Evolutionary conservation across 1,140 invertebrate genomes (phyloP).

Genomic region (Tetramorium alpestre): DNA sequence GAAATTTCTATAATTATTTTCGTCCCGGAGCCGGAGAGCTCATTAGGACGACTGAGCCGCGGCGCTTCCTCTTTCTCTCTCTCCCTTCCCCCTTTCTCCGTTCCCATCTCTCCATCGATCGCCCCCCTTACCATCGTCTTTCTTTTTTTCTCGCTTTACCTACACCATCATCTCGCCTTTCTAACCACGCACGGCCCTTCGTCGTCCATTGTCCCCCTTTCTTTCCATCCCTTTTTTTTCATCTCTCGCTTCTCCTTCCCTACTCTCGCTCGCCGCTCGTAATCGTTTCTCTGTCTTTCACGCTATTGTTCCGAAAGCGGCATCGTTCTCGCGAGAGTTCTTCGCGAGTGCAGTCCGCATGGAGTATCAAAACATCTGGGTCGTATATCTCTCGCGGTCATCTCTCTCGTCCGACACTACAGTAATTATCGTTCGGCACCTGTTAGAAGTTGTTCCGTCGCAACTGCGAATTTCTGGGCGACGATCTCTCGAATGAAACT

Average conservation of each 20-base stretch:
- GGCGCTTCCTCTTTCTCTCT: conserved; percentile 53
- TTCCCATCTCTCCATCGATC: background rate
- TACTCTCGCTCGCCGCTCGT: background rate
- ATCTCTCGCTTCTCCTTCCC: background rate
- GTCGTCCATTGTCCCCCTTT: conserved; percentile 38
- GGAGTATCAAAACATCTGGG: conserved; percentile 69
- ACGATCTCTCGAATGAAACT: conserved; percentile 20
- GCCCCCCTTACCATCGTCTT: background rate
- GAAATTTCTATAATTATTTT: conserved; percentile 77
- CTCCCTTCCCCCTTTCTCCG: background rate
- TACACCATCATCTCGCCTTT: conserved; percentile 67
- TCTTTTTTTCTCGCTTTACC: conserved; percentile 54
- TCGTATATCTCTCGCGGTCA: conserved; percentile 58
- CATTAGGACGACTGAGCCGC: conserved; percentile 68
- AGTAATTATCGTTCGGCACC: conserved; percentile 71
- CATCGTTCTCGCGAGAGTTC: background rate
- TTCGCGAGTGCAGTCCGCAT: background rate
- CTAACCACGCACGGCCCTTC: conserved; percentile 56
- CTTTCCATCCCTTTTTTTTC: conserved; percentile 47
- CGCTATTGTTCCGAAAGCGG: conserved; percentile 14
- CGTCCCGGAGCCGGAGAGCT: conserved; percentile 70
- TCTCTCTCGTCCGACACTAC: conserved; percentile 49
- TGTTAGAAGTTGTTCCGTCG: conserved; percentile 62
- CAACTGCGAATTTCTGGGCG: conserved; percentile 50
- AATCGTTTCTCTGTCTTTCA: conserved; percentile 51